Evolutionary conservation across 2,888 invertebrate genomes (phyloP).

Genomic region (Pseudoips prasinana): DNA sequence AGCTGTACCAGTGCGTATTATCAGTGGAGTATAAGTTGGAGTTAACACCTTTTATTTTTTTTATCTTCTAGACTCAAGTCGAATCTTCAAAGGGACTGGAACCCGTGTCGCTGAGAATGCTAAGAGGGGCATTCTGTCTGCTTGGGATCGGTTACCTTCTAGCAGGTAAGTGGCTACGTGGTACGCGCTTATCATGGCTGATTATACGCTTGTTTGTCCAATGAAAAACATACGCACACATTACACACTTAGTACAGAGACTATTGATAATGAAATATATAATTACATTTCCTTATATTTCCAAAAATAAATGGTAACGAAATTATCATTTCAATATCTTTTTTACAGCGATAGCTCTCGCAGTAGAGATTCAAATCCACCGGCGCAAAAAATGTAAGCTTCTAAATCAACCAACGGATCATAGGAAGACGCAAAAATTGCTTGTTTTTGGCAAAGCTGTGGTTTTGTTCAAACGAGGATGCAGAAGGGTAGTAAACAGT

Average conservation of each 20-base stretch:
- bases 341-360: conserved; percentile 48
- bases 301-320: too few species aligned
- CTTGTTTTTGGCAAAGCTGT: conserved; percentile 28
- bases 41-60: too few species aligned
- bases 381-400: conserved; percentile 38
- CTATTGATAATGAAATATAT: too few species aligned
- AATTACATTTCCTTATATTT: too few species aligned
- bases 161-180: conserved; percentile 83
- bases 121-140: conserved; percentile 88
- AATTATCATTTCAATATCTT: too few species aligned
- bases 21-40: too few species aligned
- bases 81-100: conserved; percentile 77
- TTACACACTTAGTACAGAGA: too few species aligned
- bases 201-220: too few species aligned
- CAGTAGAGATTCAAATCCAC: conserved; percentile 55
- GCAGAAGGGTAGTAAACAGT: conserved; percentile 28
- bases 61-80: conserved; percentile 50
- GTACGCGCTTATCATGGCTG: too few species aligned
- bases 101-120: conserved; percentile 86
- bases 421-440: conserved; percentile 24
- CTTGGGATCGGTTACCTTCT: conserved; percentile 84
- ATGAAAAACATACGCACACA: too few species aligned
- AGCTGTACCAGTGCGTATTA: too few species aligned
- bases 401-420: conserved; percentile 22
- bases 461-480: conserved; percentile 27